Evolutionary conservation across 2,797 vertebrate species (phyloP).

Genomic region (Enteromius radiatus): DNA sequence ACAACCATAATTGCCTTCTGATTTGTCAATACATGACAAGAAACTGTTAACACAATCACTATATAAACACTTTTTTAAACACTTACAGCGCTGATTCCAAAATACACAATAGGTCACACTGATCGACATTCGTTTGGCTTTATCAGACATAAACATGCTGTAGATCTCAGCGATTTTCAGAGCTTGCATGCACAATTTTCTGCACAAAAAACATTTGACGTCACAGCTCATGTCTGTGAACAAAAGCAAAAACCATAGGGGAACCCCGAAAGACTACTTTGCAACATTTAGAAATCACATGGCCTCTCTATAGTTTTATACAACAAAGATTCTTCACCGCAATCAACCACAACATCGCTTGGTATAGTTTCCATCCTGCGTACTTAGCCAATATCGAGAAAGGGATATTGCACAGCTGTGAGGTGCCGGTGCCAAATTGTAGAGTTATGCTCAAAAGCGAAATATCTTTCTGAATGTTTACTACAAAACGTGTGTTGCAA

Average conservation of each 20-base stretch:
- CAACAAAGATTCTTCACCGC: constrained; percentile 38
- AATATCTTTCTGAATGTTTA: constrained; percentile 31
- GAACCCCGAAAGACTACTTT: constrained; percentile 39
- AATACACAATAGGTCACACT: neutral
- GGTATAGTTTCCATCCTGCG: constrained; percentile 32
- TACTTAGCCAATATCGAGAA: constrained; percentile 35
- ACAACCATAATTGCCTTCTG: neutral
- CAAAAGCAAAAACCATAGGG: constrained; percentile 34
- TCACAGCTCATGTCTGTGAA: constrained; percentile 11
- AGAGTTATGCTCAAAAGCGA: constrained; percentile 6
- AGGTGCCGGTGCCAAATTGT: constrained; percentile 1
- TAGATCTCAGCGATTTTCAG: constrained; percentile 17
- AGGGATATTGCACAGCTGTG: constrained; percentile 39
- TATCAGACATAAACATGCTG: constrained; percentile 14
- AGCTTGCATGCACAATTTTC: constrained; percentile 30
- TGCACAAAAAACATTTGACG: constrained; percentile 36
- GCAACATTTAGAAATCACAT: constrained; percentile 41
- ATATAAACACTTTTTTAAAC: neutral
- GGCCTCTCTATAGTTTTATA: constrained; percentile 26
- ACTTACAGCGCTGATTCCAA: neutral
- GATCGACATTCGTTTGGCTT: constrained; percentile 3
- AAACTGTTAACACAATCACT: constrained; percentile 20
- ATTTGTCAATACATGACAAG: constrained; percentile 13
- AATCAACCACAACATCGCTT: constrained; percentile 42
- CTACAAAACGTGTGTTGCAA: constrained; percentile 3